Evolutionary conservation across 2,797 vertebrate species (phyloP), one percentile per base, ranked within the genome.

Genomic region (Onychomys torridus): DNA sequence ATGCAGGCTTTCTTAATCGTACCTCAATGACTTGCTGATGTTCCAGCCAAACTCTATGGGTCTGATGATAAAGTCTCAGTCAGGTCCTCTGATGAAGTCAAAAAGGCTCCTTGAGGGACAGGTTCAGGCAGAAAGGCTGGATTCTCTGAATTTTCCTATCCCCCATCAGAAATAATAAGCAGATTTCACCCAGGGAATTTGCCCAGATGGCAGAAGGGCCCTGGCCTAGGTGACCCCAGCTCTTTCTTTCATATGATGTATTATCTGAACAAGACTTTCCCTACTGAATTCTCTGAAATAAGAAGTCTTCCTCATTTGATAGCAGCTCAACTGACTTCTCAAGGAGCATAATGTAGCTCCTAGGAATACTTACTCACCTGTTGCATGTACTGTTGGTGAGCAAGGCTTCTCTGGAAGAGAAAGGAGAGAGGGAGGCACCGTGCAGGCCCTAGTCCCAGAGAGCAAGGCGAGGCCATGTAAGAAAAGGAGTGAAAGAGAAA

Each of bases 401-500:
- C n/a, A 81, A 89, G 65, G 3, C 29, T 94, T 89, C 61, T 49
- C 16, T 32, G 67, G 75, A 73, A 75, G 17, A 37, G 12, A 65
- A 34, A 46, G 49, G 59, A 79, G 77, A 82, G 43, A 32, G 79
- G 49, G 69, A 43, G 14, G 84, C 11, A 0, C 84, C 88, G 9
- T 57, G 63, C 1, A 5, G 57, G 43, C 82, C 88, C 76, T 52
- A 23, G 63, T 52, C 32, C 49, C 1, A 4, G 49, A 69, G 40
- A 92, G 40, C 14, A 43, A 90, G 23, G 25, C 9, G 52, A 17
- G 63, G 49, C 40, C 88, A 59, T 93, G 95, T 93, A 91, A 93
- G 90, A 19, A 86, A 90, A 79, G 0, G 0, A 61, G 43, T 75
- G 46, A 85, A 52, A 40, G 34, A n/a, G 37, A 90, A 6, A 81